Base-by-base conservation (phyloP, 2,797 vertebrate genomes). In the Botia kubotai region DNA sequence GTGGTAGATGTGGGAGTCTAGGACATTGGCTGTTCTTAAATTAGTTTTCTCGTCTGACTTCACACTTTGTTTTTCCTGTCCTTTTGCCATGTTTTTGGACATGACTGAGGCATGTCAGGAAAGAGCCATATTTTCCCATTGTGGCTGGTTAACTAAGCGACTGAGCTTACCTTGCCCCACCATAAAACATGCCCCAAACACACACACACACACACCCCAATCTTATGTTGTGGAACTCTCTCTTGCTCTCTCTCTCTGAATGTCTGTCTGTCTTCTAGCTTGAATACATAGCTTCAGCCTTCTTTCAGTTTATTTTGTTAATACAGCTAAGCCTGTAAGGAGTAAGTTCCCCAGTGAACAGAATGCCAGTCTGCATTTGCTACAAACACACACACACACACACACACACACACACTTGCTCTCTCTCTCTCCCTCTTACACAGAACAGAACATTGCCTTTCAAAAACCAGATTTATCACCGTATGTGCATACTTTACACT, bases 221-320 rank as follows among this genome's bases (percentile, higher is more conserved):
- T 11, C 19, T 39, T 19, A 69, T 58, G 72, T 74, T 72, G 63
- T 72, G 43, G 17, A 17, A 19, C 53, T 19, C 19, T 19, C 55
- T 58, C 53, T n/a, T n/a, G 6, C 53, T 10, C 17, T 57, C 6
- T 57, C 6, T 11, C 1, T 55, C n/a, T 55, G 17, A 36, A n/a
- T 53, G 43, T 46, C 10, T 46, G 43, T 46, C 43, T 46, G 43
- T 46, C 43, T 46, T 46, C 43, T 11, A 46, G 43, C 10, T 46
- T 46, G 43, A 11, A 46, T 46, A 46, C 43, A 46, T 46, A 11
- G 43, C 43, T 46, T 46, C 10, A 46, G 43, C 43, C 43, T 46
- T 10, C 43, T 46, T 46, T 46, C 43, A 19, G 79, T 81, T 84
- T 81, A 60, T 84, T 77, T 77, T 84, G 52, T 77, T 77, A 80